These are phyloP conservation scores for Enteromius unitaeniatus DNA, from an alignment of 2,797 vertebrate species.

Conservation along the genomic window DNA sequence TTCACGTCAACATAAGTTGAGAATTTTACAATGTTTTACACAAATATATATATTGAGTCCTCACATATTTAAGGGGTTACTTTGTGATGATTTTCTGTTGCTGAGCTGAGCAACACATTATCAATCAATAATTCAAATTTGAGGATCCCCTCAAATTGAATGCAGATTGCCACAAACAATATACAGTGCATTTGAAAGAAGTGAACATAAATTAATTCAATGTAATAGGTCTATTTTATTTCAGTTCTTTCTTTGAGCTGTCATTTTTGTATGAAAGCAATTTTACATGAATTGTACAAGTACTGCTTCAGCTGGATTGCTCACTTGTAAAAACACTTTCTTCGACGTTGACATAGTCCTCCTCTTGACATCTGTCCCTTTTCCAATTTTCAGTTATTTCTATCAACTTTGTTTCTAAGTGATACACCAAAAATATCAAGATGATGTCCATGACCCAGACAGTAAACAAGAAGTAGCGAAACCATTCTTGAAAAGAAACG, in stretches of 20 bases:
- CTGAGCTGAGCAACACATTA: neutral
- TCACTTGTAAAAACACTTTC: neutral
- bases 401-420: neutral
- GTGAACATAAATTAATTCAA: neutral
- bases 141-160: neutral
- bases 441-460: conserved; percentile 2
- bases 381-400: neutral
- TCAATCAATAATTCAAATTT: too few species aligned
- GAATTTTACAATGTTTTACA: too few species aligned
- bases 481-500: neutral
- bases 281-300: neutral
- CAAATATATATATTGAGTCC: neutral
- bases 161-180: neutral
- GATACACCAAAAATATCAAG: conserved; percentile 4
- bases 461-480: conserved; percentile 25
- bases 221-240: neutral
- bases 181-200: neutral
- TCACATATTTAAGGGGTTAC: neutral
- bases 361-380: neutral
- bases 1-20: neutral
- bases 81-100: neutral
- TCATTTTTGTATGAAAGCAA: neutral
- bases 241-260: neutral
- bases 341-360: neutral
- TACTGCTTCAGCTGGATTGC: neutral